Conservation (phyloP, 2,797 vertebrate species). For the Helarctos malayanus region DNA sequence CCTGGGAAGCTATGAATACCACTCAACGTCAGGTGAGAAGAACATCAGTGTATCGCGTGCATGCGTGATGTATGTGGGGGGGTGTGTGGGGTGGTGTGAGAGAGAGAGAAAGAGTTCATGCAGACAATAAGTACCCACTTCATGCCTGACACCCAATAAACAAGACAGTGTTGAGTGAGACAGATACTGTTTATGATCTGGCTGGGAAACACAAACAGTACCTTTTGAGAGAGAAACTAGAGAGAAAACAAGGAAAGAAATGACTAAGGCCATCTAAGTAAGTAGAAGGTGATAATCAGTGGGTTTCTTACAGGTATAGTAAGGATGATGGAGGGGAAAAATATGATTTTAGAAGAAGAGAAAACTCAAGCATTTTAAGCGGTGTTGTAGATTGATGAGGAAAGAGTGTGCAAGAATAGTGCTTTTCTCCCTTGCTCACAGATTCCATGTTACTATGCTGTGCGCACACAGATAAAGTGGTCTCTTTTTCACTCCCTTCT, state of each 20-base stretch:
- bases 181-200: not conserved
- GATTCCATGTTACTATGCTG: not conserved
- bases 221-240: not conserved
- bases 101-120: not conserved
- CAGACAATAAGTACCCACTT: not conserved
- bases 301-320: not conserved
- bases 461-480: conserved; percentile 82
- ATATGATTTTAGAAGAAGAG: not conserved
- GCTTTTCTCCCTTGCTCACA: not conserved
- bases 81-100: no score
- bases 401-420: not conserved
- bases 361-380: not conserved
- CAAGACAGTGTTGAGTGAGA: not conserved
- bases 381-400: not conserved
- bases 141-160: not conserved
- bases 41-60: not conserved
- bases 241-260: not conserved
- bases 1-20: not conserved
- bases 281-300: not conserved
- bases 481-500: conserved; percentile 84
- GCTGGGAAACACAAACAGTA: not conserved
- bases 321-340: not conserved
- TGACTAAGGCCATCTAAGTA: not conserved
- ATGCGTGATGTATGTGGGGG: not conserved
- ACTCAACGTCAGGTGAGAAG: not conserved